These are phyloP conservation scores for Eclectus roratus DNA, from an alignment of 2,113 vertebrate species.

Conservation along the genomic window DNA sequence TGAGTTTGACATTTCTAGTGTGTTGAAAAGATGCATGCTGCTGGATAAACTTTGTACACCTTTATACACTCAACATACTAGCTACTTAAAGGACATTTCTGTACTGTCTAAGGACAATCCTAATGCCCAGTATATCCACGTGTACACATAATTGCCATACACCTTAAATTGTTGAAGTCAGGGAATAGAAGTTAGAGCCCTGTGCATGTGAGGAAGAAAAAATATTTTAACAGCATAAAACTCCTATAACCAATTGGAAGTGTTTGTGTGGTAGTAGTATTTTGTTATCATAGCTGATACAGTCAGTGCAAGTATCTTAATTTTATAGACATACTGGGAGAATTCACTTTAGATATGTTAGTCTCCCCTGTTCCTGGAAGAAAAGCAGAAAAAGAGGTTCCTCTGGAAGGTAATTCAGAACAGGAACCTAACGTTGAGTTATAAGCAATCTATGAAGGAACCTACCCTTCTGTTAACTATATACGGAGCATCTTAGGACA, in stretches of 20 bases:
- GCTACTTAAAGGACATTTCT: neutral
- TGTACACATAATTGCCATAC: neutral
- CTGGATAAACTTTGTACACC: neutral
- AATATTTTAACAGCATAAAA: neutral
- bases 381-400: neutral
- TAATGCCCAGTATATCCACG: neutral
- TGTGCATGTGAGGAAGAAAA: neutral
- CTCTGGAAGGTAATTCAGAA: neutral
- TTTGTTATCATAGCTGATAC: neutral
- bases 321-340: neutral
- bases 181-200: neutral
- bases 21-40: neutral
- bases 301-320: neutral
- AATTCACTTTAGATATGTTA: neutral
- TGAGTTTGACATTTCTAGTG: neutral
- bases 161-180: neutral
- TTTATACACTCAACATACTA: neutral
- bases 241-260: neutral
- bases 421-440: neutral
- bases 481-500: neutral
- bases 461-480: neutral
- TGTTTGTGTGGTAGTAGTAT: neutral
- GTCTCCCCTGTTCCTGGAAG: neutral
- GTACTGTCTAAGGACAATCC: neutral
- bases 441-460: neutral